Percentiles rank a stretch among this genome's conserved stretches.
These are phyloP conservation scores for Pycnonotus jocosus DNA, from an alignment of 2,113 vertebrate species.

Conservation along the genomic window DNA sequence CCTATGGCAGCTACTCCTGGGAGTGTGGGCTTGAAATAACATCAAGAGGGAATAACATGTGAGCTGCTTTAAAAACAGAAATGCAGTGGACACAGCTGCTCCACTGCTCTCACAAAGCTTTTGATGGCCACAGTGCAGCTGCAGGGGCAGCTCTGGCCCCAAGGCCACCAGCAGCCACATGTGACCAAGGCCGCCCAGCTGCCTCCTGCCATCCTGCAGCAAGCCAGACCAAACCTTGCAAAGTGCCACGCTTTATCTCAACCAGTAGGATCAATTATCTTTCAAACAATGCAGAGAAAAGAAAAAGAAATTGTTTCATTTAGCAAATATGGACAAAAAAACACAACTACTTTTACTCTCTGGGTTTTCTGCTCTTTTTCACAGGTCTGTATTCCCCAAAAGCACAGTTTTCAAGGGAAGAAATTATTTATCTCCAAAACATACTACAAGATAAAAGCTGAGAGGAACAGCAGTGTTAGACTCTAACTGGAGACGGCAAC, in stretches of 20 bases:
- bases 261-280: not conserved
- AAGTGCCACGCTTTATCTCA: not conserved
- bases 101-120: not conserved
- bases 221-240: accelerated
- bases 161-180: not conserved
- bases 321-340: not conserved
- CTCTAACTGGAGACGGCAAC: accelerated
- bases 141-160: not conserved
- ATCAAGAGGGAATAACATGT: not conserved
- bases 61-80: not conserved
- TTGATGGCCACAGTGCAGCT: accelerated
- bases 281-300: not conserved
- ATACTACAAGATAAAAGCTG: not conserved
- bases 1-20: not conserved
- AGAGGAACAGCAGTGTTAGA: not conserved
- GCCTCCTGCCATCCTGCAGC: not conserved
- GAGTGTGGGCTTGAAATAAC: not conserved
- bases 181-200: not conserved
- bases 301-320: not conserved
- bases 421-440: not conserved
- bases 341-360: not conserved
- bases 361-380: not conserved
- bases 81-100: accelerated
- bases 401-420: not conserved
- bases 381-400: not conserved